A percentile compares a stretch with the other conserved stretches of the same genome.
phyloP scores from a whole-genome alignment of 2,797 vertebrate genomes.

The Clarias fuscus region DNA sequence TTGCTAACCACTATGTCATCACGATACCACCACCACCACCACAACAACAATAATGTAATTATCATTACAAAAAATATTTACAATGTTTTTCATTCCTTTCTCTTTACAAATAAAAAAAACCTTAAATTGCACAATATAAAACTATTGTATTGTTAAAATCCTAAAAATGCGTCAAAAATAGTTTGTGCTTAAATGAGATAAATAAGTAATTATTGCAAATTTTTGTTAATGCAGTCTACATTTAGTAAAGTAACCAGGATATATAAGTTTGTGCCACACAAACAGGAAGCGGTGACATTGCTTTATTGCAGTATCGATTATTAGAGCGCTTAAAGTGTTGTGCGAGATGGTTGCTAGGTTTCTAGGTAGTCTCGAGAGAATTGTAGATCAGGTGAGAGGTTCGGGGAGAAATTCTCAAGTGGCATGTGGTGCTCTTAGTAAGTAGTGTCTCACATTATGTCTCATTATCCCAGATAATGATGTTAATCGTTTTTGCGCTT shows the following conservation, averaged over 20 bases:
- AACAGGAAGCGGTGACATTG: background rate
- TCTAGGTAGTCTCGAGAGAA: background rate
- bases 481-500: slow-evolving; percentile 12
- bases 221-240: background rate
- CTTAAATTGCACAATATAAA: background rate
- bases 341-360: background rate
- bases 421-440: slow-evolving; percentile 3
- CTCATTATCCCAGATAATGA: slow-evolving; percentile 26
- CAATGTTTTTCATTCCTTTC: no score
- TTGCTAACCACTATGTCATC: no score
- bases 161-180: background rate
- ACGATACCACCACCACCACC: no score
- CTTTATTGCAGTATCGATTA: slow-evolving; percentile 9
- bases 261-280: background rate
- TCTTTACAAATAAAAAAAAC: no score
- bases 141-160: background rate
- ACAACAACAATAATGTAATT: no score
- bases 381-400: background rate
- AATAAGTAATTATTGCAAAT: background rate
- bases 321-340: background rate
- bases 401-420: slow-evolving; percentile 19
- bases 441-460: background rate
- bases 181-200: background rate
- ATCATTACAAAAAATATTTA: no score
- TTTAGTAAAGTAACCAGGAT: background rate